Evolutionary conservation across 2,797 vertebrate genomes (phyloP).

Genomic region (Craterocephalus amniculus): DNA sequence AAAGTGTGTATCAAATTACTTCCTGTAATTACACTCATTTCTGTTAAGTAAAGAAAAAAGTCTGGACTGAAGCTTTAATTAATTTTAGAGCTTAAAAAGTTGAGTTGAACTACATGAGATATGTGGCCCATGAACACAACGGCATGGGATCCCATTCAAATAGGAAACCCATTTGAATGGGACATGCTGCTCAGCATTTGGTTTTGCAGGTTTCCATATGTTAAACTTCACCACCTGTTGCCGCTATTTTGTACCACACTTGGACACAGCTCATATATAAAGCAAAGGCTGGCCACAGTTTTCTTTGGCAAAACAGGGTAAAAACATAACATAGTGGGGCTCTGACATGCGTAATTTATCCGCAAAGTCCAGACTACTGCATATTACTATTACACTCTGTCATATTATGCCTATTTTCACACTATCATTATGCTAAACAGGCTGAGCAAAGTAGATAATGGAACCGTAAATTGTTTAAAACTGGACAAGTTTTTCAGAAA

Average conservation of each 20-base stretch:
- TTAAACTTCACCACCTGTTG: not conserved
- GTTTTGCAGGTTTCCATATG: constrained; percentile 5
- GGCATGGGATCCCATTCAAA: not conserved
- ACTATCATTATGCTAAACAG: constrained; percentile 5
- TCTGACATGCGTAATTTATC: not conserved
- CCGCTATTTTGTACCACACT: not conserved
- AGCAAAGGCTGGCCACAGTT: not conserved
- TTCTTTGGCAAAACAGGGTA: not conserved
- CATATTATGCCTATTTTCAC: not conserved
- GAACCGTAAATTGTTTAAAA: constrained; percentile 21
- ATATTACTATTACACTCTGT: not conserved
- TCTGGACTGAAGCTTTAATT: too few relatives aligned
- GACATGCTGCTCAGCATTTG: not conserved
- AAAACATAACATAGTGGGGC: not conserved
- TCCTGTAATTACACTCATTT: too few relatives aligned
- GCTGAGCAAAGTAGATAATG: constrained; percentile 14
- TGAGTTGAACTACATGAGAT: not conserved
- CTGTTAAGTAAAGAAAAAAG: too few relatives aligned
- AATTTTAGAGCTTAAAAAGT: not conserved
- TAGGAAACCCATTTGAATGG: not conserved
- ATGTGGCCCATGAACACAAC: not conserved
- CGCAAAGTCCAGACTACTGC: not conserved
- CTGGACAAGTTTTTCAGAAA: constrained; percentile 16
- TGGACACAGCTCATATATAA: not conserved
- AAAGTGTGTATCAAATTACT: too few relatives aligned